Percentiles rank a stretch among this genome's conserved stretches.
These are phyloP conservation scores for Littorina saxatilis DNA, from an alignment of 1,140 invertebrate genomes.

Conservation along the genomic window DNA sequence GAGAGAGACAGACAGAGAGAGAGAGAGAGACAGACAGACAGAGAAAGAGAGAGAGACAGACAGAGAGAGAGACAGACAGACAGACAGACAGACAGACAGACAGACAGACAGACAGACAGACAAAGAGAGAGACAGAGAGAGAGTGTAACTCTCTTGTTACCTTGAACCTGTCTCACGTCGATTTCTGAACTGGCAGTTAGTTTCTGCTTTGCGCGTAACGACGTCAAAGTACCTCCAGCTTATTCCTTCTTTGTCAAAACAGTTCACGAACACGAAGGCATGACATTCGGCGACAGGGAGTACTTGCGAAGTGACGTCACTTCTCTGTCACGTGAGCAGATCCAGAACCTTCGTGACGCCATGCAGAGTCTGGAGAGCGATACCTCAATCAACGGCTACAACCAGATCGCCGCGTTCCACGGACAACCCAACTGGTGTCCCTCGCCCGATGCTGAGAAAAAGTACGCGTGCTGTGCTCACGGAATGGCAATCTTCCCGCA, in stretches of 20 bases:
- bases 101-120: no score
- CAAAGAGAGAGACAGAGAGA: no score
- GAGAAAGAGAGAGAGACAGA: not conserved
- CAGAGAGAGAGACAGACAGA: not conserved
- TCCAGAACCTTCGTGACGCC: slow-evolving; percentile 42
- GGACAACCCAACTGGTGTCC: slow-evolving; percentile 43
- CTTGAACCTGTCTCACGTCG: no score
- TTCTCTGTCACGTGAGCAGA: slow-evolving; percentile 38
- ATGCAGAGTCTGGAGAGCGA: slow-evolving; percentile 32
- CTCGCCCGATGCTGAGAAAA: slow-evolving; percentile 31
- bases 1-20: no score
- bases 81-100: not conserved
- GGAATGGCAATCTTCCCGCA: slow-evolving; percentile 49
- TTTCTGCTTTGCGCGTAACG: no score
- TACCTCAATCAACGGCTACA: slow-evolving; percentile 33
- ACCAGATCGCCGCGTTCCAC: slow-evolving; percentile 39
- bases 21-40: not conserved
- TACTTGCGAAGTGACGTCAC: slow-evolving; percentile 41
- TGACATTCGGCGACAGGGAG: no score
- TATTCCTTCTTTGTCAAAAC: no score
- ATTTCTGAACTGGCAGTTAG: no score
- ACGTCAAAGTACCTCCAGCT: no score
- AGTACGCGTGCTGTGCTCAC: slow-evolving; percentile 47
- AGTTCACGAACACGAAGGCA: no score
- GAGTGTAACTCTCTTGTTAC: no score